Base-by-base conservation (phyloP, 1,140 invertebrate species). In the Drosophila nigromelanica region DNA sequence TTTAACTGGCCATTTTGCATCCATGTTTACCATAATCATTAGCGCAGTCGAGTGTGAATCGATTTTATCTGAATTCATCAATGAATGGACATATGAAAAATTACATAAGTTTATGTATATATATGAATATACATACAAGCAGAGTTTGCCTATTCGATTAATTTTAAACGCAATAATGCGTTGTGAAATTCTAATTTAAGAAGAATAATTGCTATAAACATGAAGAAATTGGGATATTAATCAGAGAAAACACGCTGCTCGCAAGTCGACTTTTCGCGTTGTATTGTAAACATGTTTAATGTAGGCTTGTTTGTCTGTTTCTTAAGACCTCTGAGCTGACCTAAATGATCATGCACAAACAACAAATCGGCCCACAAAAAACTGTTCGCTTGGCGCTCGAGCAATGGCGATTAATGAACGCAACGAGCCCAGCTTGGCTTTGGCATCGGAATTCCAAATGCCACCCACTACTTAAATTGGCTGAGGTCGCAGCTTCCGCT, bases 401-500 rank as follows among this genome's bases (percentile, higher is more conserved):
- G 27, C 21, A 59, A 45, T 27, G 35, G 43, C 33, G 47, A 52
- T 63, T 55, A 63, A 70, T 54, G 30, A 50, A 51, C 45, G 15
- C 24, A 40, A 5, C 5, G 6, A 8, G 8, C 33, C 39, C 11
- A n/a, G 12, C 4, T 30, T 51, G 43, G 33, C 40, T 66, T 39
- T 45, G 21, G 7, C 24, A 54, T 39, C 33, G 47, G 5, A 33
- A 33, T 55, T 48, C 27, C 39, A 58, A 45, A 50, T 58, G 68
- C 48, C 64, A 48, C 63, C 70, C 47, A 40, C 63, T 1, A 18
- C 33, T 12, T 66, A 47, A 73, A 68, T 55, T 56, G 35, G 39
- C 15, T 43, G 55, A 67, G 63, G 70, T 68, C 64, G 48, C 33
- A 68, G 50, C 42, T 54, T 68, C 56, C 63, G 63, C 39, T 37